Percentiles rank a stretch among this genome's conserved stretches.
Evolutionary conservation across 2,113 vertebrate genomes (phyloP).

Genomic region (Anthoscopus minutus): DNA sequence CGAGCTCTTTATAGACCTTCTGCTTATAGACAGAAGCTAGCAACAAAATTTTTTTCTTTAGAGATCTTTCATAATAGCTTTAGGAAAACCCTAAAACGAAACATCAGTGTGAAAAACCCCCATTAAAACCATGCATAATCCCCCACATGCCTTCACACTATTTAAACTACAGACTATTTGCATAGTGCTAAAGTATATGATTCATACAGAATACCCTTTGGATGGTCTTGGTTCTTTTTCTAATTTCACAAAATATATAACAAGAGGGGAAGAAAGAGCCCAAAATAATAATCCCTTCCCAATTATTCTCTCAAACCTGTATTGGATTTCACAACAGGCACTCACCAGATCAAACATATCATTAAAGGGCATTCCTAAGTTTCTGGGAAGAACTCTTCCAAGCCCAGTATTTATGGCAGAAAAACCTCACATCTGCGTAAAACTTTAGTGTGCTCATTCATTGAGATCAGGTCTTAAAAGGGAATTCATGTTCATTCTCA

Average conservation of each 20-base stretch:
- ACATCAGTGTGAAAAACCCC: background rate
- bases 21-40: background rate
- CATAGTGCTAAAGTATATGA: background rate
- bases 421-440: background rate
- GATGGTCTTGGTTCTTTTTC: background rate
- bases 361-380: background rate
- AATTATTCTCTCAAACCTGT: background rate
- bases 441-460: background rate
- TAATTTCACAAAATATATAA: background rate
- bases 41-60: background rate
- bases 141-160: background rate
- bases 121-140: background rate
- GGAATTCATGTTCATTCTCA: background rate
- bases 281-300: background rate
- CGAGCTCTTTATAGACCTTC: background rate
- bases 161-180: background rate
- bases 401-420: background rate
- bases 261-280: background rate
- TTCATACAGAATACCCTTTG: background rate
- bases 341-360: background rate
- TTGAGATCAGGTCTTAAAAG: background rate
- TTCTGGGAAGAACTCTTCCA: background rate
- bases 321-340: background rate
- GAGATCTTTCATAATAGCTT: background rate
- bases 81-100: constrained; percentile 18